Conservation (phyloP, 1,140 invertebrate genomes). For the Temnothorax nylanderi region DNA sequence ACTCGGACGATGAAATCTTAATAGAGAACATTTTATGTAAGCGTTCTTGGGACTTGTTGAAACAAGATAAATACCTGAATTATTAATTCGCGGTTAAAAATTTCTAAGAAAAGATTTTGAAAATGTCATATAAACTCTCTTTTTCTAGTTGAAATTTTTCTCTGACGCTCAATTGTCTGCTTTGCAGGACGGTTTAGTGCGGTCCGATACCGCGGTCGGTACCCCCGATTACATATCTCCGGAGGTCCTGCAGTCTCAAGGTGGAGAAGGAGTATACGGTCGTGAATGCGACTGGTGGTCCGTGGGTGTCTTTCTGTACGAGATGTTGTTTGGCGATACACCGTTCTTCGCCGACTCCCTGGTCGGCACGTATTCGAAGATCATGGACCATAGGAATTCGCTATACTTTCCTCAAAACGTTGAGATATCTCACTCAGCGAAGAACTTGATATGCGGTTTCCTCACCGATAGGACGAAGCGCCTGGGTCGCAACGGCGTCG, state of each 20-base stretch:
- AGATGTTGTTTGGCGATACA: slow-evolving; percentile 99
- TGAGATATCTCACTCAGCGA: slow-evolving; percentile 96
- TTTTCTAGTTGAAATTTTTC: slow-evolving; percentile 42
- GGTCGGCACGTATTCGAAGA: slow-evolving; percentile 99
- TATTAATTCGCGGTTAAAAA: not conserved
- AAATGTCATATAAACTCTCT: not conserved
- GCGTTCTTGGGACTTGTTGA: not conserved
- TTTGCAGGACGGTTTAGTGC: slow-evolving; percentile 94
- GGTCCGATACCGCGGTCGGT: slow-evolving; percentile 98
- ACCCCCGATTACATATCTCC: slow-evolving; percentile 99
- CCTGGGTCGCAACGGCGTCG: slow-evolving; percentile 96
- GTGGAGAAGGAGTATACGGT: slow-evolving; percentile 97
- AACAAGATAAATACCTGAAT: not conserved
- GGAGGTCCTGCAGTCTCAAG: slow-evolving; percentile 98
- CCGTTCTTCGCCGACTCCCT: slow-evolving; percentile 99
- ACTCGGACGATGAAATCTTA: not conserved
- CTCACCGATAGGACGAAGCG: slow-evolving; percentile 96
- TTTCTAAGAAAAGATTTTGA: not conserved
- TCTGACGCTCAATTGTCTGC: slow-evolving; percentile 32
- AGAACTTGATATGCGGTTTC: slow-evolving; percentile 96
- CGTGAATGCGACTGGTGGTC: slow-evolving; percentile 99
- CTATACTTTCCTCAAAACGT: slow-evolving; percentile 97
- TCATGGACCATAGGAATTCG: slow-evolving; percentile 99
- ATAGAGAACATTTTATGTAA: not conserved
- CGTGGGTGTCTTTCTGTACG: slow-evolving; percentile 99